Conservation (phyloP, 2,888 invertebrate species). For the Diarsia dahlii region DNA sequence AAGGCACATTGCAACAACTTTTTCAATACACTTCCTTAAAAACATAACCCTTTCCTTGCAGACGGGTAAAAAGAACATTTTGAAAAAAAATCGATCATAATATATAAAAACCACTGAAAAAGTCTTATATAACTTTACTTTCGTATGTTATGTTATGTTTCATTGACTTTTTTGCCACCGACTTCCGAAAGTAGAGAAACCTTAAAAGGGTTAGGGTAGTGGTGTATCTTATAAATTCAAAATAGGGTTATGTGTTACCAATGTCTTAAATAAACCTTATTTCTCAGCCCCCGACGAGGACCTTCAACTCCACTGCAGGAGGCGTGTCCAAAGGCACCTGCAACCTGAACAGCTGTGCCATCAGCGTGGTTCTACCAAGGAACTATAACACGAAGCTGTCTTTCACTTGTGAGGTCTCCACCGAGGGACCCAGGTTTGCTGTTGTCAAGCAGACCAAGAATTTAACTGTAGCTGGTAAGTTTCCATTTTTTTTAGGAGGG, state of each 20-base stretch:
- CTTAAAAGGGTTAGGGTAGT: neutral
- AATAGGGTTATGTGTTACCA: neutral
- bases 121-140: too few species aligned
- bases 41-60: too few species aligned
- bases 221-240: neutral
- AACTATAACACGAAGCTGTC: conserved; percentile 81
- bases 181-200: too few species aligned
- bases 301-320: conserved; percentile 83
- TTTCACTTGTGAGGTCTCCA: conserved; percentile 87
- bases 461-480: conserved; percentile 85
- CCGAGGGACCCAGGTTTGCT: conserved; percentile 86
- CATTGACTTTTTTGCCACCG: too few species aligned
- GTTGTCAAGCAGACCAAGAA: conserved; percentile 87
- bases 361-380: conserved; percentile 81
- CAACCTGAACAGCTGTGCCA: conserved; percentile 81
- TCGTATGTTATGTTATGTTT: too few species aligned
- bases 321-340: conserved; percentile 79
- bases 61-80: too few species aligned
- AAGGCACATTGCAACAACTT: neutral
- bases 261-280: conserved; percentile 11
- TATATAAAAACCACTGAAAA: too few species aligned
- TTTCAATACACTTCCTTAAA: too few species aligned
- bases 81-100: too few species aligned
- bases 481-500: too few species aligned
- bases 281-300: conserved; percentile 82